Evolutionary conservation across 2,888 invertebrate genomes (phyloP).

Genomic region (Dasysyrphus albostriatus): DNA sequence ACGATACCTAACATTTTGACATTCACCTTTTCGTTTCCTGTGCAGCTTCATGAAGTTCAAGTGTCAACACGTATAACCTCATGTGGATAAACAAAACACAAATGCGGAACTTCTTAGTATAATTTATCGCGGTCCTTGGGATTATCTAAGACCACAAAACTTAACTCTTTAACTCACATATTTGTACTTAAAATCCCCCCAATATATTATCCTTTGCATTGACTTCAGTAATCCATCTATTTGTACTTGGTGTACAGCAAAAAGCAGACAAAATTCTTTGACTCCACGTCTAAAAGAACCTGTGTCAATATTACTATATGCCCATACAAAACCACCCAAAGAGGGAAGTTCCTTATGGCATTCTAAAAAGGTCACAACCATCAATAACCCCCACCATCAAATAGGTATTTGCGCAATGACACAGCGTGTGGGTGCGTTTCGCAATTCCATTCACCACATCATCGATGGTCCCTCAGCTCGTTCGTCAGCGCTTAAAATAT

Average conservation of each 20-base stretch:
- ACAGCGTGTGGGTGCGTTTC: slow-evolving; percentile 59
- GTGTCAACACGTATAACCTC: neutral
- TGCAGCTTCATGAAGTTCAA: neutral
- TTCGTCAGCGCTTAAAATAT: neutral
- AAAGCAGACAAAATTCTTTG: neutral
- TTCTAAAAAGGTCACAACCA: slow-evolving; percentile 60
- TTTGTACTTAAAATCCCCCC: slow-evolving; percentile 24
- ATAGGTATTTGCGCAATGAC: slow-evolving; percentile 17
- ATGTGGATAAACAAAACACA: neutral
- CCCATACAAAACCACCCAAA: slow-evolving; percentile 57
- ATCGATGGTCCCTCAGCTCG: slow-evolving; percentile 14
- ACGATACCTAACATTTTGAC: neutral
- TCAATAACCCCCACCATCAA: slow-evolving; percentile 52
- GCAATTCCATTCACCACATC: slow-evolving; percentile 40
- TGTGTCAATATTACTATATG: neutral
- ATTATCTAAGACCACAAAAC: slow-evolving; percentile 12
- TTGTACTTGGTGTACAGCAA: neutral
- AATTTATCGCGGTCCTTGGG: slow-evolving; percentile 1
- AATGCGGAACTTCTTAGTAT: slow-evolving; percentile 5
- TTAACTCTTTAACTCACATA: neutral
- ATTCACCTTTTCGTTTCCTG: neutral
- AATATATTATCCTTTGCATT: slow-evolving; percentile 23
- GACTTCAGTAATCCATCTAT: slow-evolving; percentile 3
- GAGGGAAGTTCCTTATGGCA: slow-evolving; percentile 56
- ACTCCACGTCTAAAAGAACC: neutral